Conservation (phyloP, 2,888 invertebrate species). For the Hirtodrosophila alboralis region DNA sequence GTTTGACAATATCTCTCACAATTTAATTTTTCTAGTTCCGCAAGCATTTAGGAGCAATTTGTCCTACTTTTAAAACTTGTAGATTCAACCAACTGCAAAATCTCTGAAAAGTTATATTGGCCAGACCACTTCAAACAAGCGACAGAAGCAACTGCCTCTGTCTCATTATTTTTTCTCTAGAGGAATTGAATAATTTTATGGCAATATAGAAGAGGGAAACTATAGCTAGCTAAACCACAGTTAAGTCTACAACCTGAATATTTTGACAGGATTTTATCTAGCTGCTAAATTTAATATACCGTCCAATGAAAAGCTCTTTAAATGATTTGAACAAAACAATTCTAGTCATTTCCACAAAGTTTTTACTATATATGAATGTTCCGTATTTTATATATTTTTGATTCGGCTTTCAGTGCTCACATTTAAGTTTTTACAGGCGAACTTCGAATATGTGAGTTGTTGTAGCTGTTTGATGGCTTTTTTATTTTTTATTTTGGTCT, state of each 20-base stretch:
- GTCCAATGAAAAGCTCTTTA: too few relatives aligned
- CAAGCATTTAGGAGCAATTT: conserved; percentile 13
- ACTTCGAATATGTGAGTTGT: conserved; percentile 42
- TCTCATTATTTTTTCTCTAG: conserved; percentile 49
- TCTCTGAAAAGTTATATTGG: conserved; percentile 34
- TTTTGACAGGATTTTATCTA: too few relatives aligned
- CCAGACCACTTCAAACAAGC: conserved; percentile 41
- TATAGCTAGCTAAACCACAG: too few relatives aligned
- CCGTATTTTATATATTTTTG: conserved; percentile 21
- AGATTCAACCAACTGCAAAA: conserved; percentile 26
- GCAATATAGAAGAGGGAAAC: neutral
- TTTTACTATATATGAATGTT: too few relatives aligned
- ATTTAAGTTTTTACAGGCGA: conserved; percentile 58
- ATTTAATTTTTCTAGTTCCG: conserved; percentile 11
- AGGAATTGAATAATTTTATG: conserved; percentile 52
- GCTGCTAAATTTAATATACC: too few relatives aligned
- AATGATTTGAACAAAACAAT: too few relatives aligned
- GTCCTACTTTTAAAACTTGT: conserved; percentile 5
- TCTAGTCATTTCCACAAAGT: too few relatives aligned
- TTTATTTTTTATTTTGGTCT: neutral
- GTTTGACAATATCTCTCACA: too few relatives aligned
- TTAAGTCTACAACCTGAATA: too few relatives aligned
- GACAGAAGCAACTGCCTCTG: conserved; percentile 22
- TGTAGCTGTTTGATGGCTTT: conserved; percentile 1
- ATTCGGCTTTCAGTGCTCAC: conserved; percentile 10